A percentile compares a stretch with the other conserved stretches of the same genome.
Evolutionary conservation across 2,113 vertebrate species (phyloP).

Genomic region (Nycticebus coucang): DNA sequence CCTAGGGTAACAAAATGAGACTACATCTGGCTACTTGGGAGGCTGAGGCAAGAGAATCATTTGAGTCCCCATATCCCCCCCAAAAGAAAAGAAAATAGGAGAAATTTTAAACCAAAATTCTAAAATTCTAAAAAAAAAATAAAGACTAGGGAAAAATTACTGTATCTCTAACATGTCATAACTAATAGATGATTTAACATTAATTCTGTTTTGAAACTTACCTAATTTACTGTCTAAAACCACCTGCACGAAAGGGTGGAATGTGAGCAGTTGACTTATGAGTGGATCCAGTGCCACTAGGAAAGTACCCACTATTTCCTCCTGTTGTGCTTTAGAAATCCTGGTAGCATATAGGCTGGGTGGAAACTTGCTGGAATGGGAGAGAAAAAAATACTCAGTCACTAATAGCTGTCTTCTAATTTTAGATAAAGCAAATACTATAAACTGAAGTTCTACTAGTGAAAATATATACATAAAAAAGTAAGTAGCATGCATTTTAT

Average conservation of each 20-base stretch:
- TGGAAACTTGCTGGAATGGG: constrained; percentile 89
- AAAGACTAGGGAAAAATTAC: neutral
- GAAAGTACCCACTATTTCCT: constrained; percentile 90
- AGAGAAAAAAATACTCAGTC: neutral
- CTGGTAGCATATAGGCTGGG: constrained; percentile 88
- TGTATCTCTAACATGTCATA: neutral
- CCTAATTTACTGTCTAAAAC: constrained; percentile 87
- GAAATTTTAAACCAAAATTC: constrained; percentile 24
- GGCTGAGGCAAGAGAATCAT: too few relatives aligned
- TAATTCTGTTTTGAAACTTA: constrained; percentile 79
- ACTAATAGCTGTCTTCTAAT: neutral
- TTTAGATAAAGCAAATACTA: neutral
- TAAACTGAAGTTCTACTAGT: neutral
- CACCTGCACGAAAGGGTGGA: constrained; percentile 88
- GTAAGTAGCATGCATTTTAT: neutral
- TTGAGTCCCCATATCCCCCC: too few relatives aligned
- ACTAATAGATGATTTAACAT: neutral
- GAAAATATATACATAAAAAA: neutral
- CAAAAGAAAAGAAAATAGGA: neutral
- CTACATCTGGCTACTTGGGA: too few relatives aligned
- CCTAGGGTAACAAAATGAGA: too few relatives aligned
- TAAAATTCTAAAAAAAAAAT: neutral
- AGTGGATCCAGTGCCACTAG: constrained; percentile 91
- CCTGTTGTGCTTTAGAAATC: constrained; percentile 83
- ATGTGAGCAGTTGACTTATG: constrained; percentile 89